phyloP scores from a whole-genome alignment of 2,797 vertebrate genomes.

The Botia almorhae region DNA sequence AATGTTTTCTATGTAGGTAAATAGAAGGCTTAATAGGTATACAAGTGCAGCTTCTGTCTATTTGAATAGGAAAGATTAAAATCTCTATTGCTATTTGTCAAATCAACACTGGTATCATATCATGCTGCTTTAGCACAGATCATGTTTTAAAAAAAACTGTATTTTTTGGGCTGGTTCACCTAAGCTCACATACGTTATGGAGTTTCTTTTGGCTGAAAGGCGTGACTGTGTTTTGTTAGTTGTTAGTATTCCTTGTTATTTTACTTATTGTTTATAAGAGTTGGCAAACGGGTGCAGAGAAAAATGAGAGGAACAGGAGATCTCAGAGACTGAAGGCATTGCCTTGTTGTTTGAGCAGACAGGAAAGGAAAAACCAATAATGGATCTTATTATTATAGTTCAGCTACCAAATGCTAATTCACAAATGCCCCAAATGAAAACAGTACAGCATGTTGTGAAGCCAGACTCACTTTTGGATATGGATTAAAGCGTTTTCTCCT shows the following conservation, averaged over 20 bases:
- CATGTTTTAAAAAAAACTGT: too few species aligned
- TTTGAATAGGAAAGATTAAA: too few species aligned
- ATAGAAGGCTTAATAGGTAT: too few species aligned
- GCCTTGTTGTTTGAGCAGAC: slow-evolving; percentile 1
- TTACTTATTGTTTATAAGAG: neutral
- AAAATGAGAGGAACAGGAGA: neutral
- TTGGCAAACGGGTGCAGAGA: neutral
- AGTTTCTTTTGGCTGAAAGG: too few species aligned
- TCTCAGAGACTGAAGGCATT: neutral
- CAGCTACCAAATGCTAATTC: neutral
- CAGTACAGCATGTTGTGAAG: neutral
- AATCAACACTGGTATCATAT: too few species aligned
- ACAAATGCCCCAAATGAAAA: neutral
- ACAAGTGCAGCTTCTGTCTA: too few species aligned
- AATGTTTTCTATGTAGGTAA: neutral
- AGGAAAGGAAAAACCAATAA: neutral
- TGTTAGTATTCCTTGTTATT: neutral
- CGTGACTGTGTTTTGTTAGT: neutral
- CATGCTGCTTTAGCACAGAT: too few species aligned
- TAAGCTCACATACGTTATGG: too few species aligned
- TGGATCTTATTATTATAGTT: neutral
- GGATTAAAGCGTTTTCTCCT: slow-evolving; percentile 16
- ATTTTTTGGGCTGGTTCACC: too few species aligned
- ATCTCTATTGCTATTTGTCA: too few species aligned
- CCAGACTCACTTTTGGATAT: neutral